phyloP scores from a whole-genome alignment of 2,113 vertebrate genomes.

The Phoxinus phoxinus region DNA sequence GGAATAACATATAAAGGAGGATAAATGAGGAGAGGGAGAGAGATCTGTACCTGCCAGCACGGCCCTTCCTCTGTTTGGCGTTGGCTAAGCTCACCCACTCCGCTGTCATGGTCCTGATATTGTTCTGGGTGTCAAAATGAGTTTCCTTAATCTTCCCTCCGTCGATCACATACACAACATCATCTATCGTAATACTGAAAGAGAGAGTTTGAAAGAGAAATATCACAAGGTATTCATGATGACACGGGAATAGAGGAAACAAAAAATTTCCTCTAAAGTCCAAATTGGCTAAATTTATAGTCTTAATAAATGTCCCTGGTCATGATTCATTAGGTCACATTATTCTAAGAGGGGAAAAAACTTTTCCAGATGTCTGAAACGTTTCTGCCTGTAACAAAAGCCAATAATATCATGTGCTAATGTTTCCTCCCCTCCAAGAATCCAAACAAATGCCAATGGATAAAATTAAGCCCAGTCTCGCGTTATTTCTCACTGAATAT shows the following conservation, averaged over 20 bases:
- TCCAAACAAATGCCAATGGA: background rate
- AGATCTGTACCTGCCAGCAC: slow-evolving; percentile 87
- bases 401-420: background rate
- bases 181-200: slow-evolving; percentile 95
- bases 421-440: background rate
- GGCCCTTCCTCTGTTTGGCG: slow-evolving; percentile 94
- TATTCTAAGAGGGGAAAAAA: background rate
- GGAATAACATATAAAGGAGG: background rate
- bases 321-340: background rate
- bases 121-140: slow-evolving; percentile 96
- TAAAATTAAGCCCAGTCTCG: too few species aligned
- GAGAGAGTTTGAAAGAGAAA: background rate
- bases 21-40: background rate
- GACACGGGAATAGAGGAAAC: background rate
- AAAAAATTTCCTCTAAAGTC: background rate
- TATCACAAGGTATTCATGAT: background rate
- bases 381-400: background rate
- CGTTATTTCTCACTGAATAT: too few species aligned
- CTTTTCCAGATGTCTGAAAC: background rate
- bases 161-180: slow-evolving; percentile 95
- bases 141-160: slow-evolving; percentile 98
- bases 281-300: too few species aligned
- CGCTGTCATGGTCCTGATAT: slow-evolving; percentile 95
- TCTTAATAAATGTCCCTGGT: background rate
- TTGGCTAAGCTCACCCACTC: slow-evolving; percentile 99